Evolutionary conservation across 2,797 vertebrate species (phyloP).

Genomic region (Sebastes kiyomatsui): DNA sequence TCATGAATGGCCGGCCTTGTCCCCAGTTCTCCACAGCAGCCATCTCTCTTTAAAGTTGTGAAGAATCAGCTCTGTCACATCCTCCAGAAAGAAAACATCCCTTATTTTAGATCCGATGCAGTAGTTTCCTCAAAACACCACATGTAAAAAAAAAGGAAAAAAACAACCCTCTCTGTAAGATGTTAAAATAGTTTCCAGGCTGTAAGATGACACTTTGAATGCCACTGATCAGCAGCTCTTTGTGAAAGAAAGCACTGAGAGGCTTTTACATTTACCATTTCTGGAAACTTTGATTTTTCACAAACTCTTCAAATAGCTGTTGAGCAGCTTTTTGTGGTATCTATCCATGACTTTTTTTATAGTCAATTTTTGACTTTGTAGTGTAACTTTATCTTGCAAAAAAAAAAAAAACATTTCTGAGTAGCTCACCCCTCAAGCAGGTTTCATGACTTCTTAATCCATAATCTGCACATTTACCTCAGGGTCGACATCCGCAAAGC

Average conservation of each 20-base stretch:
- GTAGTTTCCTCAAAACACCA: conserved; percentile 67
- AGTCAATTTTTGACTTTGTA: conserved; percentile 41
- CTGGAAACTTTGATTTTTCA: conserved; percentile 26
- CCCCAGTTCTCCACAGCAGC: conserved; percentile 55
- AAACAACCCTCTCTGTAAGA: conserved; percentile 47
- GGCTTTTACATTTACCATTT: conserved; percentile 41
- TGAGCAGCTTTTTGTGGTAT: conserved; percentile 56
- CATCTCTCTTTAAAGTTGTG: conserved; percentile 66
- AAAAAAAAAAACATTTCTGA: conserved; percentile 35
- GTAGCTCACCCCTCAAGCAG: conserved; percentile 58
- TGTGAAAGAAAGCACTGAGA: conserved; percentile 44
- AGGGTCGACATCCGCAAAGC: conserved; percentile 75
- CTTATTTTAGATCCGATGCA: conserved; percentile 74
- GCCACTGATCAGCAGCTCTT: conserved; percentile 62
- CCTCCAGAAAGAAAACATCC: conserved; percentile 74
- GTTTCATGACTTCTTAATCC: conserved; percentile 65
- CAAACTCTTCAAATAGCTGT: conserved; percentile 46
- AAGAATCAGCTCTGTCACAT: conserved; percentile 76
- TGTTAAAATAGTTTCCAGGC: conserved; percentile 60
- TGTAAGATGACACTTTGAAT: conserved; percentile 73
- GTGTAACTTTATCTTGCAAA: conserved; percentile 34
- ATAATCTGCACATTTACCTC: conserved; percentile 82
- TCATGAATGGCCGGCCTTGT: conserved; percentile 85
- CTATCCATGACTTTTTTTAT: conserved; percentile 6
- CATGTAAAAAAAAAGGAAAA: conserved; percentile 14